Evolutionary conservation across 53 echinoderm and acorn worm species (phyloP).

Genomic region (Patiria pectinifera): DNA sequence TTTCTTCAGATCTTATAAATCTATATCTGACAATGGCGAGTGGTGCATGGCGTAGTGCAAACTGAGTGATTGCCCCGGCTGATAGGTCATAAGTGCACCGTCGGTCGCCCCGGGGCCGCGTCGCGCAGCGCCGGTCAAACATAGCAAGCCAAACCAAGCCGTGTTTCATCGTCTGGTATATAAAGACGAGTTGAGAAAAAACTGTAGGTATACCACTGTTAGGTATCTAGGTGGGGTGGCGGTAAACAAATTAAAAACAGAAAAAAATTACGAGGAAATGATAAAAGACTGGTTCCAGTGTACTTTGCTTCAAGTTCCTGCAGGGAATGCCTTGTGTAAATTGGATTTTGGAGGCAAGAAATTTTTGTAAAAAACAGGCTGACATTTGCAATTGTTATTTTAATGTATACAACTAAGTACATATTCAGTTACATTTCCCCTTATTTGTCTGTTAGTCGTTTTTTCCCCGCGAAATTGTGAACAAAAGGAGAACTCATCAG

Average conservation of each 20-base stretch:
- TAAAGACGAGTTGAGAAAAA: neutral
- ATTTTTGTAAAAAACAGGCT: neutral
- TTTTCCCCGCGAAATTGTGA: no score
- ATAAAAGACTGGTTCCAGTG: no score
- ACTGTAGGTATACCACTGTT: neutral
- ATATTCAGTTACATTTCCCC: no score
- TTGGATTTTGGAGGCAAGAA: neutral
- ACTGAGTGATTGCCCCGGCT: conserved; percentile 17
- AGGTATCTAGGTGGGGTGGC: neutral
- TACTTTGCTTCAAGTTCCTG: neutral
- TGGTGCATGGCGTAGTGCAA: conserved; percentile 22
- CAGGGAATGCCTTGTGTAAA: neutral
- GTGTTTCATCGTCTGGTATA: neutral
- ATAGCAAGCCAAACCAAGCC: neutral
- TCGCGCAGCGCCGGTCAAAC: conserved; percentile 8
- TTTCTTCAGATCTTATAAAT: neutral
- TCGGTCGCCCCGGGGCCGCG: conserved; percentile 18
- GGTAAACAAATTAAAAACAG: neutral
- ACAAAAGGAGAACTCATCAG: no score
- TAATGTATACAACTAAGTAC: no score
- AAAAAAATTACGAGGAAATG: no score
- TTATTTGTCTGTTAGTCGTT: no score
- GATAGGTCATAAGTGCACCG: conserved; percentile 49
- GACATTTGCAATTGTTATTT: neutral
- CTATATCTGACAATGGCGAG: conserved; percentile 14